Conservation (phyloP, 2,888 invertebrate species). For the Mechanitis messenoides region DNA sequence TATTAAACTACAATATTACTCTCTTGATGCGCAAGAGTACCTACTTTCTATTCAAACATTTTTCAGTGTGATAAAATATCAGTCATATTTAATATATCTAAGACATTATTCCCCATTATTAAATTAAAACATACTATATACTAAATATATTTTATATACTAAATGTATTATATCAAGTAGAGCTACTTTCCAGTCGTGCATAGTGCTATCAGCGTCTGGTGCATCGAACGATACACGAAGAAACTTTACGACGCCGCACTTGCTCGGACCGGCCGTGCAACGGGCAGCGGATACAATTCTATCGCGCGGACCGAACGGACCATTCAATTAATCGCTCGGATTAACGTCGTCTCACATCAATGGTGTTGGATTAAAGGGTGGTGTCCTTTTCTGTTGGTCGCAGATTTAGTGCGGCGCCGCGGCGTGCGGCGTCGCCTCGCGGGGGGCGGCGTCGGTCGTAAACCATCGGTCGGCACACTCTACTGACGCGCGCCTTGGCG, state of each 20-base stretch:
- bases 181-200: conserved; percentile 52
- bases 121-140: neutral
- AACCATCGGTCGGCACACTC: conserved; percentile 75
- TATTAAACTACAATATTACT: too few species aligned
- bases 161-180: conserved; percentile 41
- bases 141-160: neutral
- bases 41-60: too few species aligned
- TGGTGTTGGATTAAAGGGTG: conserved; percentile 67
- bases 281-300: conserved; percentile 65
- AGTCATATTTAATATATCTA: too few species aligned
- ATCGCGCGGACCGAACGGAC: conserved; percentile 61
- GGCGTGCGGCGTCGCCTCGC: conserved; percentile 68
- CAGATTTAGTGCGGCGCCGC: conserved; percentile 76
- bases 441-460: conserved; percentile 71
- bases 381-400: conserved; percentile 72
- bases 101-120: too few species aligned
- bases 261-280: conserved; percentile 65
- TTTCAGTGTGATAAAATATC: too few species aligned
- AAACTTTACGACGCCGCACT: conserved; percentile 76
- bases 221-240: conserved; percentile 77
- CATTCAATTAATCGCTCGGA: conserved; percentile 71
- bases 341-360: conserved; percentile 70
- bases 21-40: too few species aligned
- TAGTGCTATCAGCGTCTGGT: conserved; percentile 71
- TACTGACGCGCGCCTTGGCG: conserved; percentile 75